Conservation (phyloP, 2,888 invertebrate species). For the Agrilus biguttatus region DNA sequence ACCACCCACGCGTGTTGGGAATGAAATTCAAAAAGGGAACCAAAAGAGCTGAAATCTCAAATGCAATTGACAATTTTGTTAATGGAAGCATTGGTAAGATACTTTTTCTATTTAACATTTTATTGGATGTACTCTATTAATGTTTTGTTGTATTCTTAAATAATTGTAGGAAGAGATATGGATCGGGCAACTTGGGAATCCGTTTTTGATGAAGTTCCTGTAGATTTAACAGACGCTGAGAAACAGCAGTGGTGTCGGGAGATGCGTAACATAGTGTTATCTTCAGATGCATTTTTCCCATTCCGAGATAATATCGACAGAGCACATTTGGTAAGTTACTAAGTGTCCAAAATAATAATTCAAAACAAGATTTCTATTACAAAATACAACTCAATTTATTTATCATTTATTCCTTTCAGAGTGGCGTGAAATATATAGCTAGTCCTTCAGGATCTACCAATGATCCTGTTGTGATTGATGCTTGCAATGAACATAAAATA, state of each 20-base stretch:
- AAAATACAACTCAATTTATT: background rate
- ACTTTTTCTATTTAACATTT: background rate
- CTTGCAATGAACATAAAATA: constrained; percentile 85
- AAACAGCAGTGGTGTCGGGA: constrained; percentile 52
- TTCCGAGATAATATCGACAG: constrained; percentile 95
- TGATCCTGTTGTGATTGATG: constrained; percentile 75
- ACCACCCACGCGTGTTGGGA: constrained; percentile 70
- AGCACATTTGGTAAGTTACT: constrained; percentile 58
- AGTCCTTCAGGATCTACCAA: constrained; percentile 92
- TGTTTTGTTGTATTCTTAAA: background rate
- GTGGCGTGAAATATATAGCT: constrained; percentile 85
- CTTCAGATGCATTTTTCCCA: constrained; percentile 97
- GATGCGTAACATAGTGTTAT: constrained; percentile 67
- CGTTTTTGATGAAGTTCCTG: constrained; percentile 61
- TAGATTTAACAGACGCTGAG: constrained; percentile 52
- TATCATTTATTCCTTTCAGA: constrained; percentile 39
- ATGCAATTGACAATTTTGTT: constrained; percentile 91
- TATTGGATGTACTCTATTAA: too few relatives aligned
- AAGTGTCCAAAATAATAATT: too few relatives aligned
- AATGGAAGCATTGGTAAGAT: constrained; percentile 70
- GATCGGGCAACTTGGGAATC: constrained; percentile 57
- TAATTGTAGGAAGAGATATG: constrained; percentile 57
- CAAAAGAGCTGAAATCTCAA: constrained; percentile 83
- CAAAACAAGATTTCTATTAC: constrained; percentile 1
- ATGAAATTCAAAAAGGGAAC: constrained; percentile 78